Percentiles rank a stretch among this genome's conserved stretches.
These are phyloP conservation scores for Dryomyza anilis DNA, from an alignment of 2,888 invertebrate species.

Conservation along the genomic window DNA sequence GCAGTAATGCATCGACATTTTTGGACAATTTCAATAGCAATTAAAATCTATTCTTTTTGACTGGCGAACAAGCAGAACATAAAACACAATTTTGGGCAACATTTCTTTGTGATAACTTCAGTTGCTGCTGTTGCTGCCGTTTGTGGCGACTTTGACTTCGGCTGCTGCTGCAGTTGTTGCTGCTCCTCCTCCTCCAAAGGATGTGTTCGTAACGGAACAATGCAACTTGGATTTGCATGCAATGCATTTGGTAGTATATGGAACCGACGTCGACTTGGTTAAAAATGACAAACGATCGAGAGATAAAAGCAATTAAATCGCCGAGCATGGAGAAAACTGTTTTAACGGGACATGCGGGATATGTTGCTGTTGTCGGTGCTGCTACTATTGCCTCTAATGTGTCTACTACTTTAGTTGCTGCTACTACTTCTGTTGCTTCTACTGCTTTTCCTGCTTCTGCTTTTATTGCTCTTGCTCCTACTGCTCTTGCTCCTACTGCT, in stretches of 20 bases:
- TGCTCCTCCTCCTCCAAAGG: no score
- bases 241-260: not conserved
- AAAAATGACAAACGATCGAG: constrained; percentile 13
- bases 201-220: no score
- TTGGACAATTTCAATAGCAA: constrained; percentile 5
- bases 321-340: not conserved
- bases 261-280: not conserved
- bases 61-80: not conserved
- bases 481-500: no score
- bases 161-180: not conserved
- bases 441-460: no score
- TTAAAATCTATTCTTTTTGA: constrained; percentile 9
- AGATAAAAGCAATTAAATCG: constrained; percentile 12
- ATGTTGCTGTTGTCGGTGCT: not conserved
- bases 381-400: not conserved
- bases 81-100: not conserved
- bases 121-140: not conserved
- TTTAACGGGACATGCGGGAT: constrained; percentile 37
- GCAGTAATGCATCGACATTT: constrained; percentile 7
- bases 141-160: not conserved
- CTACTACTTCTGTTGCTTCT: not conserved
- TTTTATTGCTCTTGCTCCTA: no score
- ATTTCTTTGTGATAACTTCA: not conserved
- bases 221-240: not conserved
- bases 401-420: not conserved